phyloP scores from a whole-genome alignment of 2,113 vertebrate genomes.

The Oryzias curvinotus region DNA sequence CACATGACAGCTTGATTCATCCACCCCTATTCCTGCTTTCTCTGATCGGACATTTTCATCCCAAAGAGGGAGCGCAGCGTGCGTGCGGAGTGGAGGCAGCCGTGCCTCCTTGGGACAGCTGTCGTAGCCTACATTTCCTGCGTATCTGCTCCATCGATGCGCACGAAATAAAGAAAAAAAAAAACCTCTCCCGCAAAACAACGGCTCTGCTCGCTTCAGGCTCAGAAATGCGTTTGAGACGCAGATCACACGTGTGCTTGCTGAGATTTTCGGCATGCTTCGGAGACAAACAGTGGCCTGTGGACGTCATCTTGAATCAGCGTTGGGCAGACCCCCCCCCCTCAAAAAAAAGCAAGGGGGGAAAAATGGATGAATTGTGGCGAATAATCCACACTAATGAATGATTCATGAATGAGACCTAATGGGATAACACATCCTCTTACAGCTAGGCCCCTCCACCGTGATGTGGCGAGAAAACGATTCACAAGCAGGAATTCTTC shows the following conservation, averaged over 20 bases:
- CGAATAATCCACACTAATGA: conserved; percentile 58
- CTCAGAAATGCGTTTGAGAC: conserved; percentile 31
- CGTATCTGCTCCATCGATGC: conserved; percentile 65
- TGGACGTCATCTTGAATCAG: conserved; percentile 72
- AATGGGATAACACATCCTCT: conserved; percentile 64
- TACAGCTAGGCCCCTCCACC: conserved; percentile 49
- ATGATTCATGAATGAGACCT: conserved; percentile 74
- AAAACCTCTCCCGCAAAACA: conserved; percentile 23
- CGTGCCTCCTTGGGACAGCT: conserved; percentile 69
- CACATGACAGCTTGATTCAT: conserved; percentile 58
- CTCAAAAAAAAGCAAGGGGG: conserved; percentile 50
- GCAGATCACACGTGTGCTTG: conserved; percentile 63
- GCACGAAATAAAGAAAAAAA: conserved; percentile 39
- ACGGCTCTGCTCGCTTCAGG: conserved; percentile 32
- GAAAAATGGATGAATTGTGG: conserved; percentile 44
- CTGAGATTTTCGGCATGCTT: conserved; percentile 51
- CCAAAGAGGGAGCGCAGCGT: conserved; percentile 45
- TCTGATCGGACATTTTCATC: conserved; percentile 64
- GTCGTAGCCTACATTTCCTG: conserved; percentile 62
- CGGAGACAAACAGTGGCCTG: conserved; percentile 67
- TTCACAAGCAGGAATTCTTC: conserved; percentile 52
- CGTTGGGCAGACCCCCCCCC: conserved; percentile 50
- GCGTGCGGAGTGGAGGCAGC: conserved; percentile 68
- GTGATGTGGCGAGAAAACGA: conserved; percentile 56
- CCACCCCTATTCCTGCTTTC: conserved; percentile 17